A percentile compares a stretch with the other conserved stretches of the same genome.
phyloP scores from a whole-genome alignment of 2,113 vertebrate genomes.

The Corythornis madagascariensis region DNA sequence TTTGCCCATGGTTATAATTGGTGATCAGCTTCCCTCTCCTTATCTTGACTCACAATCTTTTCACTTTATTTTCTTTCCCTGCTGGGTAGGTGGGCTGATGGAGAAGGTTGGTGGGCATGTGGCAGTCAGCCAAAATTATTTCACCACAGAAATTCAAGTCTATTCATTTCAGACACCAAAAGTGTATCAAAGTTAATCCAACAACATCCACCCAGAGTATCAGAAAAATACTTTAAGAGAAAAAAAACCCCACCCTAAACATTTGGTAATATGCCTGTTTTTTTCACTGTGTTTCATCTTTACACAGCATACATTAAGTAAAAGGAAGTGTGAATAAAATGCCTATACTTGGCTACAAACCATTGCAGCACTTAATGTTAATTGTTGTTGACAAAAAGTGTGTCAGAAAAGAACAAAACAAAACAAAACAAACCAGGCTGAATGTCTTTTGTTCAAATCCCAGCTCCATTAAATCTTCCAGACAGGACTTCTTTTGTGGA shows the following conservation, averaged over 20 bases:
- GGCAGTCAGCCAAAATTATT: background rate
- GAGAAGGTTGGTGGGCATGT: background rate
- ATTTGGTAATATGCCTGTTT: background rate
- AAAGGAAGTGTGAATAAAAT: constrained; percentile 43
- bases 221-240: background rate
- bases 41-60: background rate
- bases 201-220: background rate
- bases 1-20: background rate
- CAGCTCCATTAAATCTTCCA: constrained; percentile 73
- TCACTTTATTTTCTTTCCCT: background rate
- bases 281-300: background rate
- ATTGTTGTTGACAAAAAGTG: constrained; percentile 71
- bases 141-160: background rate
- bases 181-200: background rate
- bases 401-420: constrained; percentile 57
- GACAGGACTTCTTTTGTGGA: constrained; percentile 70
- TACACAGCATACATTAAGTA: background rate
- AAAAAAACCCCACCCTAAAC: background rate
- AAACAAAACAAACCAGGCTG: constrained; percentile 24
- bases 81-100: background rate
- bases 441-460: constrained; percentile 67
- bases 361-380: constrained; percentile 71
- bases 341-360: constrained; percentile 39
- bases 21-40: background rate
- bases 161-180: background rate